These are phyloP conservation scores for Sinocyclocheilus anshuiensis DNA, from an alignment of 2,113 vertebrate genomes.

Conservation along the genomic window DNA sequence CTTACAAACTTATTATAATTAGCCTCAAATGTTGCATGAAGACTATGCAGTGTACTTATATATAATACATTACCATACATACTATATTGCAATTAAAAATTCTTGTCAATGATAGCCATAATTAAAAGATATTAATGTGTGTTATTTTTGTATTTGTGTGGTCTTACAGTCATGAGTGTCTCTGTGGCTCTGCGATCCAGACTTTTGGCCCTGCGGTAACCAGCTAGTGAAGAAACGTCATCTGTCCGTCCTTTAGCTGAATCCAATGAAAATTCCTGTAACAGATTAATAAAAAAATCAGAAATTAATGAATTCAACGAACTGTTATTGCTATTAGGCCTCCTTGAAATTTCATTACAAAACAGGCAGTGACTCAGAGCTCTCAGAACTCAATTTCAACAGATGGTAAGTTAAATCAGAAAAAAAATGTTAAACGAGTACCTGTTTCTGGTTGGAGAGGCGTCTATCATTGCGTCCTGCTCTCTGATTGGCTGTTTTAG, in stretches of 20 bases:
- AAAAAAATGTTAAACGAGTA: slow-evolving; percentile 54
- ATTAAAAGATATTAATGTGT: too few species aligned
- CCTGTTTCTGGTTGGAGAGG: slow-evolving; percentile 84
- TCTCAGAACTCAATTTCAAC: neutral
- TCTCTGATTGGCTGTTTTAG: slow-evolving; percentile 69
- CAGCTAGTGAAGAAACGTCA: slow-evolving; percentile 82
- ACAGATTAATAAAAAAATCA: neutral
- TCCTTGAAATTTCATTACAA: neutral
- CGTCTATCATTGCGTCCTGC: slow-evolving; percentile 92
- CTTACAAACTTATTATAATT: too few species aligned
- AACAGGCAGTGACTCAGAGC: neutral
- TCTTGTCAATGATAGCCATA: neutral
- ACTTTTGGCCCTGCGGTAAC: slow-evolving; percentile 90
- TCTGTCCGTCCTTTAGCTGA: slow-evolving; percentile 72
- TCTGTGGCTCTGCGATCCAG: slow-evolving; percentile 93
- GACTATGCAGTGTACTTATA: neutral
- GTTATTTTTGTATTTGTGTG: too few species aligned
- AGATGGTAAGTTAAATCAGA: too few species aligned
- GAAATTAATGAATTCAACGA: neutral
- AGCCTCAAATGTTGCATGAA: too few species aligned
- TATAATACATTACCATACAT: neutral
- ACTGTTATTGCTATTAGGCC: neutral
- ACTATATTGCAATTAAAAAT: neutral
- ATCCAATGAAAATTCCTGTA: slow-evolving; percentile 85
- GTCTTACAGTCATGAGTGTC: slow-evolving; percentile 92